A percentile compares a stretch with the other conserved stretches of the same genome.
Evolutionary conservation across 2,113 vertebrate species (phyloP).

Genomic region (Gnathonemus longibarbis): DNA sequence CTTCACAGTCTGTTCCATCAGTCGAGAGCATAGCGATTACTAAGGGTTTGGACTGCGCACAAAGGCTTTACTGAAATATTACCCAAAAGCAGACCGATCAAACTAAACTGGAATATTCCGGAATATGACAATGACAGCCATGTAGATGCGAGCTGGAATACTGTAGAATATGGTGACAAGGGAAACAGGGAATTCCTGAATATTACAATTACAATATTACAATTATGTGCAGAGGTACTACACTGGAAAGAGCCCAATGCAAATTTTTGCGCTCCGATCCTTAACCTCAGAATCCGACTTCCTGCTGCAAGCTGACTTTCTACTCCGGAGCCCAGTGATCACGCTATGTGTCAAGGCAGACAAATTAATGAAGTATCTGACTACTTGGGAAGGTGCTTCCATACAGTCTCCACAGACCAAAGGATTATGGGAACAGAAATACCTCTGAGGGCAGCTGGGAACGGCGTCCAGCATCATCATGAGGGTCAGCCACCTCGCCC

Average conservation of each 20-base stretch:
- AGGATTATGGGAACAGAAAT: neutral
- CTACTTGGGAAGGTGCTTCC: neutral
- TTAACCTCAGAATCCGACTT: neutral
- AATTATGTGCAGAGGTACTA: neutral
- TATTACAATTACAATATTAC: neutral
- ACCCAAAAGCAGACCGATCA: slow-evolving; percentile 15
- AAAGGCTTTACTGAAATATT: slow-evolving; percentile 31
- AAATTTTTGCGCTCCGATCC: neutral
- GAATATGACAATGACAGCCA: slow-evolving; percentile 38
- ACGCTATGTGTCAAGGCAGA: neutral
- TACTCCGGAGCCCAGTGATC: neutral
- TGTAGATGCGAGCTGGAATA: neutral
- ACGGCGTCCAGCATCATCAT: neutral
- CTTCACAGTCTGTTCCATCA: slow-evolving; percentile 52
- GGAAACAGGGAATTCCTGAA: neutral
- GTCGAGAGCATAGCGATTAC: slow-evolving; percentile 34
- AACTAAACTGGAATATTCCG: slow-evolving; percentile 28
- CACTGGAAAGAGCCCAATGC: neutral
- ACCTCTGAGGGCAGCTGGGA: neutral
- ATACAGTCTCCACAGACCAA: neutral
- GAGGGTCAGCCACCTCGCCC: neutral
- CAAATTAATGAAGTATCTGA: neutral
- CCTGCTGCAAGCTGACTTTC: neutral
- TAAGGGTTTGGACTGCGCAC: slow-evolving; percentile 27
- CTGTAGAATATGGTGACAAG: neutral